These are phyloP conservation scores for Watsonalla binaria DNA, from an alignment of 2,888 invertebrate species.

Conservation along the genomic window DNA sequence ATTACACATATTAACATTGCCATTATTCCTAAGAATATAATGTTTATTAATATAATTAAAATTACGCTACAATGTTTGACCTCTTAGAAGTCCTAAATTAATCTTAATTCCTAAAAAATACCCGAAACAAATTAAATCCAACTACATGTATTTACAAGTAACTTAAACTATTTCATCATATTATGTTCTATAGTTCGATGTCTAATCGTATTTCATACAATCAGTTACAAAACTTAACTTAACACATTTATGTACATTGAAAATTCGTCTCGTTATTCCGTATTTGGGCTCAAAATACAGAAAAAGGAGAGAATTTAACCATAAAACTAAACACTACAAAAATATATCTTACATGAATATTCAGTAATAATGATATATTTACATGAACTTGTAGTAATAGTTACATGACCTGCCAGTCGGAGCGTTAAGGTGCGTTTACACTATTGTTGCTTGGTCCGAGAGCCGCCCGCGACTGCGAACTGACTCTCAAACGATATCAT, in stretches of 20 bases:
- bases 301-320: slow-evolving; percentile 24
- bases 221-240: slow-evolving; percentile 12
- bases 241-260: slow-evolving; percentile 7
- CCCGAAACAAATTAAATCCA: background rate
- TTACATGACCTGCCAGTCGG: slow-evolving; percentile 3
- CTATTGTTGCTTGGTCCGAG: slow-evolving; percentile 55
- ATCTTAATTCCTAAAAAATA: no score
- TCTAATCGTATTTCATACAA: slow-evolving; percentile 21
- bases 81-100: slow-evolving; percentile 4
- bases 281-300: slow-evolving; percentile 52
- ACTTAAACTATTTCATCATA: background rate
- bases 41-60: slow-evolving; percentile 2
- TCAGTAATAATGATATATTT: background rate
- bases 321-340: slow-evolving; percentile 8
- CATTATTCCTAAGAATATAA: slow-evolving; percentile 3
- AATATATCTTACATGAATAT: background rate
- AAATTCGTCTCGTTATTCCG: slow-evolving; percentile 25
- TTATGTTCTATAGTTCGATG: slow-evolving; percentile 24
- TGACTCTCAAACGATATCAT: slow-evolving; percentile 74
- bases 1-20: slow-evolving; percentile 11
- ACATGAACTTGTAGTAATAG: background rate
- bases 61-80: background rate
- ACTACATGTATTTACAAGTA: slow-evolving; percentile 2
- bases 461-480: slow-evolving; percentile 51
- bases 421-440: slow-evolving; percentile 29